Percentiles rank a stretch among this genome's conserved stretches.
These are phyloP conservation scores for Liasis olivaceus DNA, from an alignment of 2,797 vertebrate species.

Conservation along the genomic window DNA sequence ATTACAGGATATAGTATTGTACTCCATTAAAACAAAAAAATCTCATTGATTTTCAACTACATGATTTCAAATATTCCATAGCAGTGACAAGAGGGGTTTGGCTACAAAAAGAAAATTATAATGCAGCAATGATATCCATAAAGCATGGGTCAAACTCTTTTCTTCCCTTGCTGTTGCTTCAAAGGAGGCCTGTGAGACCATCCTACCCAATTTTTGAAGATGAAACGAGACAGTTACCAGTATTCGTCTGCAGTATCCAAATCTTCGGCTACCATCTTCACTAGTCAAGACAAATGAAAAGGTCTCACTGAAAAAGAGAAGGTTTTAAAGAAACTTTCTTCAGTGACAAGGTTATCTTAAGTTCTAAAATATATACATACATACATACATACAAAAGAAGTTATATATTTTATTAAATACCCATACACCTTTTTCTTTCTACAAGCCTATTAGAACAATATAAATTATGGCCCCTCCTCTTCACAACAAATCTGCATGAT, in stretches of 20 bases:
- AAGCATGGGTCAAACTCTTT: not conserved
- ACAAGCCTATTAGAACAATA: not conserved
- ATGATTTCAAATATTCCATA: not conserved
- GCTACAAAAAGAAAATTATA: not conserved
- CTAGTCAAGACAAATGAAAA: slow-evolving; percentile 92
- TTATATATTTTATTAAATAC: not conserved
- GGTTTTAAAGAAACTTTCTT: not conserved
- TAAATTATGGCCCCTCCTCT: not conserved
- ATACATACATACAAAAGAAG: not conserved
- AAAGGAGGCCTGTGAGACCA: not conserved
- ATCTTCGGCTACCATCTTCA: slow-evolving; percentile 88
- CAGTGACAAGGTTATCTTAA: not conserved
- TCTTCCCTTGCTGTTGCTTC: not conserved
- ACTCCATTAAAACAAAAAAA: not conserved
- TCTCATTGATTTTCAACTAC: not conserved
- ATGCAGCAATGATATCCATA: too few species aligned
- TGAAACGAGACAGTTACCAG: slow-evolving; percentile 78
- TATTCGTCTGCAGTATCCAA: slow-evolving; percentile 91
- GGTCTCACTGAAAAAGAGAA: slow-evolving; percentile 78
- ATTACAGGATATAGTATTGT: not conserved
- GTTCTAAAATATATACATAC: not conserved
- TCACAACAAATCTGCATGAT: not conserved
- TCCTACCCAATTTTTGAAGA: not conserved
- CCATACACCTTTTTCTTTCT: not conserved
- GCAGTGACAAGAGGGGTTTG: not conserved